phyloP scores from a whole-genome alignment of 2,113 vertebrate species.

The Fulmarus glacialis region DNA sequence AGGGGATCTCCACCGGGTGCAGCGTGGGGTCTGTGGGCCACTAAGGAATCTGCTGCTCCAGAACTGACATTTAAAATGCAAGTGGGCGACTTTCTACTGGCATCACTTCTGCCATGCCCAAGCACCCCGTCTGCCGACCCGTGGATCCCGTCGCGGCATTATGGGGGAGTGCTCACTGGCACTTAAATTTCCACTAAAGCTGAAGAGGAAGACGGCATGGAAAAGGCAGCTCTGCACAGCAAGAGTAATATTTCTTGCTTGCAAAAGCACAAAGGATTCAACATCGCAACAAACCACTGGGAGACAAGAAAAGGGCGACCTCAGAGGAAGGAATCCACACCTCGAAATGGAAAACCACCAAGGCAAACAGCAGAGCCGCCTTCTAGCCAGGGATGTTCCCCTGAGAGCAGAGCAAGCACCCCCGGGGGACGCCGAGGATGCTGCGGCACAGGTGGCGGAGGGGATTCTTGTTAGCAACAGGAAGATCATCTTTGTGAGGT shows the following conservation, averaged over 20 bases:
- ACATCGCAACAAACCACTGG: neutral
- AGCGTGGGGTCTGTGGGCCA: neutral
- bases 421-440: neutral
- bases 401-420: neutral
- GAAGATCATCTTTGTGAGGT: neutral
- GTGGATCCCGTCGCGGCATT: fast-evolving
- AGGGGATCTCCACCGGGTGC: neutral
- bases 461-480: neutral
- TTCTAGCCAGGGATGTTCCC: neutral
- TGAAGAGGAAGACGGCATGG: fast-evolving
- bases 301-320: neutral
- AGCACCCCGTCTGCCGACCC: neutral
- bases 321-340: neutral
- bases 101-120: neutral
- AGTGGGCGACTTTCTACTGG: fast-evolving
- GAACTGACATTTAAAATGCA: fast-evolving
- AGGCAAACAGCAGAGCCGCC: neutral
- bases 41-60: neutral
- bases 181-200: neutral
- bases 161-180: neutral
- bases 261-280: neutral
- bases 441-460: fast-evolving
- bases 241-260: neutral
- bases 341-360: neutral
- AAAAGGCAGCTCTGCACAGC: neutral